Evolutionary conservation across 2,888 invertebrate species (phyloP), one percentile per base, ranked within the genome.

Genomic region (Eilema caniola): DNA sequence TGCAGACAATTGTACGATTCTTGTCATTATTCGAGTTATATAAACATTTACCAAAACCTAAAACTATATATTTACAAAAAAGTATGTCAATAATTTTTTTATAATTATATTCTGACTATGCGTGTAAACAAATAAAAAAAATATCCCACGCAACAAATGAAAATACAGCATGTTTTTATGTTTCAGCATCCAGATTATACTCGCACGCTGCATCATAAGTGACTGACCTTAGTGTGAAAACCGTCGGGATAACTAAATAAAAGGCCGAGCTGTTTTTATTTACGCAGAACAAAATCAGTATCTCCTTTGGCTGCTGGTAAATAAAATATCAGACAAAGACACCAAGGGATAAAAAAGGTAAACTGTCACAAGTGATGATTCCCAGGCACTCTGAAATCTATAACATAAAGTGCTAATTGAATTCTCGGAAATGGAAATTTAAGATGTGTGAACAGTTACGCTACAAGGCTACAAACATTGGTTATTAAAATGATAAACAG

Each of bases 351-450:
- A 64, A 53, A 64, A 41, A 28, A 53, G 20, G 12, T 12, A 60
- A 28, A 31, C 10, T 24, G 37, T 24, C 31, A 3, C 37, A 62
- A 62, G 8, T 23, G 23, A 59, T 28, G 24, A 60, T 41, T 60
- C 24, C 10, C 24, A 53, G n/a, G 47, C 41, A 37, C 4, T 33
- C 8, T 20, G 20, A 23, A 23, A 47, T 28, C 25, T 25, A 33
- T n/a, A 31, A 24, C 41, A 68, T 59, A 37, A 76, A 74, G 62
- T 59, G 68, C 33, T 74, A 71, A 77, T 74, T 77, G 47, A 77
- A 77, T 79, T 67, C 70, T 28, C 47, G 71, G 61, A 76, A 79
- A 23, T 11, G 41, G 16, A 33, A 63, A 63, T 68, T 59, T 41
- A 41, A 47, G 63, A 67, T 41, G 41, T 11, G 20, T 41, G 41